Percentiles rank a stretch among this genome's conserved stretches.
Evolutionary conservation across 1,140 invertebrate species (phyloP).

Genomic region (Tetramorium simillimum): DNA sequence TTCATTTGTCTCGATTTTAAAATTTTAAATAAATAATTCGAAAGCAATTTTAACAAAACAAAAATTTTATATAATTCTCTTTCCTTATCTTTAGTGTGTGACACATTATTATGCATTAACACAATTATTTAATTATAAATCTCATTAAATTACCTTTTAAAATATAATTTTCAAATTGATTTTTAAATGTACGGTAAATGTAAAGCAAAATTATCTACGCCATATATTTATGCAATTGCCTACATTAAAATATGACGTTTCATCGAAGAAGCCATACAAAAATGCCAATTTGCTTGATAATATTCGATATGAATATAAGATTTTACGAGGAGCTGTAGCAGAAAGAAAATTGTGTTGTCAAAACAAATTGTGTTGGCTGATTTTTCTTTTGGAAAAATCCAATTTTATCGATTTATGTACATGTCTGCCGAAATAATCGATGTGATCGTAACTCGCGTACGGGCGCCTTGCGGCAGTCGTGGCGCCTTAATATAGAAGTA

Average conservation of each 20-base stretch:
- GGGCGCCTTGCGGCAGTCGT: neutral
- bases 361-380: neutral
- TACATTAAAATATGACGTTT: neutral
- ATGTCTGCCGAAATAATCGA: neutral
- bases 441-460: slow-evolving; percentile 21
- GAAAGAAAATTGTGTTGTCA: neutral
- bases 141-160: neutral
- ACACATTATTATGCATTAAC: neutral
- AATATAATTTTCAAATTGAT: no score
- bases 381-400: neutral
- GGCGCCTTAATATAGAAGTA: slow-evolving; percentile 32
- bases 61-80: neutral
- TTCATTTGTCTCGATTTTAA: neutral
- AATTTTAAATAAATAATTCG: neutral
- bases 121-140: neutral
- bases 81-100: neutral
- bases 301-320: neutral
- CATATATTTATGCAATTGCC: neutral
- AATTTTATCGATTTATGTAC: neutral
- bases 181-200: no score
- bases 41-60: slow-evolving; percentile 1
- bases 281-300: neutral
- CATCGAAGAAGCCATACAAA: neutral
- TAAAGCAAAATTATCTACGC: neutral
- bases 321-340: neutral